Evolutionary conservation across 1,140 invertebrate genomes (phyloP).

Genomic region (Vanessa tameamea): DNA sequence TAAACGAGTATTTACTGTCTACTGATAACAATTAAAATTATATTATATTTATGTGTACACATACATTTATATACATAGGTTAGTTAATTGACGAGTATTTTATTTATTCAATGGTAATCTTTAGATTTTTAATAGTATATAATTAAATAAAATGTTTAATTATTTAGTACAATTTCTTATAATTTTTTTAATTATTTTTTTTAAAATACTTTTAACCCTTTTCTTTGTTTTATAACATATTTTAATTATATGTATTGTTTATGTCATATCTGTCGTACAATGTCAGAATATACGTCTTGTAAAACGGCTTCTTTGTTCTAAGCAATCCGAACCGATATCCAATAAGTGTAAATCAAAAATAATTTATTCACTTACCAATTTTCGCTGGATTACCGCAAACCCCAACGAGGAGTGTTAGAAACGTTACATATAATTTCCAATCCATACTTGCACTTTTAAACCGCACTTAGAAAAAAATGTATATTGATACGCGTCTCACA

Average conservation of each 20-base stretch:
- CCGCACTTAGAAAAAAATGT: slow-evolving; percentile 41
- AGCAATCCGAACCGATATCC: slow-evolving; percentile 21
- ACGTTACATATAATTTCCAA: slow-evolving; percentile 50
- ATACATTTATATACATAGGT: no score
- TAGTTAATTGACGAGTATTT: no score
- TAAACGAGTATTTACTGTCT: no score
- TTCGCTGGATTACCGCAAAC: slow-evolving; percentile 64
- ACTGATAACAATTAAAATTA: no score
- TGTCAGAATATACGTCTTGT: background rate
- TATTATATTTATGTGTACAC: no score
- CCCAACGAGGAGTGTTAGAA: slow-evolving; percentile 31
- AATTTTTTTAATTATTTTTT: no score
- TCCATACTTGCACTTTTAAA: slow-evolving; percentile 53
- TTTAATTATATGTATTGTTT: background rate
- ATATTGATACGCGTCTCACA: slow-evolving; percentile 47
- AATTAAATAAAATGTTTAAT: no score
- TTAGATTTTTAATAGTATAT: no score
- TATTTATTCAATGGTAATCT: no score
- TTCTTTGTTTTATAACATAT: no score
- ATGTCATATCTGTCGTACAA: background rate
- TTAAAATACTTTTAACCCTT: no score
- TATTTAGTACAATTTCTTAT: no score
- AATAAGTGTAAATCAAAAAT: slow-evolving; percentile 20
- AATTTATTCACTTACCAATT: slow-evolving; percentile 61
- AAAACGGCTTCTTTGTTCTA: slow-evolving; percentile 30